Evolutionary conservation across 2,888 invertebrate species (phyloP).

Genomic region (Eutolmus rufibarbis): DNA sequence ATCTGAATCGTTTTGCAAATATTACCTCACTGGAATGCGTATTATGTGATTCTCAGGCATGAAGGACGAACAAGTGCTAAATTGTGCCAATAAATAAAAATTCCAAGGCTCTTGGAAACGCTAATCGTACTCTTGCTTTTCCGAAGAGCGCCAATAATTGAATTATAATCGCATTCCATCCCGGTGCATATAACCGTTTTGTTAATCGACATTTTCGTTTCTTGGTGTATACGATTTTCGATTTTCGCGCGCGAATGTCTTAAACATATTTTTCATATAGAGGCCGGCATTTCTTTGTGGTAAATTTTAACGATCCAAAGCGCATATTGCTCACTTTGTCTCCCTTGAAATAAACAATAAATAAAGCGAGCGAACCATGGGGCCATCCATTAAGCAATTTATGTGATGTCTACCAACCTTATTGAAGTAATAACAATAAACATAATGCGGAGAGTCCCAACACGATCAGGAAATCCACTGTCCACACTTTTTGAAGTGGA

Average conservation of each 20-base stretch:
- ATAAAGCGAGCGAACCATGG: neutral
- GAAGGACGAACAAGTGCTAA: neutral
- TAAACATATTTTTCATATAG: neutral
- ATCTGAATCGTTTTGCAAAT: neutral
- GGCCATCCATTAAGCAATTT: slow-evolving; percentile 13
- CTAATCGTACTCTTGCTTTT: neutral
- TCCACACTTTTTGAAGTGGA: neutral
- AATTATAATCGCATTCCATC: neutral
- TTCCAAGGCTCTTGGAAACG: neutral
- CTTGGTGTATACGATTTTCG: neutral
- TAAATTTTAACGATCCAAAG: neutral
- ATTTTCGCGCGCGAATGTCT: neutral
- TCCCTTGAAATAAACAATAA: neutral
- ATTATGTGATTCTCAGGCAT: neutral
- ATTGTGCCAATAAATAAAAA: neutral
- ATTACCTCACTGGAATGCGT: neutral
- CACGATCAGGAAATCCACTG: slow-evolving; percentile 19
- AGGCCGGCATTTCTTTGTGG: neutral
- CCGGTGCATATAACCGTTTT: neutral
- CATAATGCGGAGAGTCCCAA: slow-evolving; percentile 6
- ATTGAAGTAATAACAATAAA: slow-evolving; percentile 31
- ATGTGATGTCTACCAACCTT: slow-evolving; percentile 27
- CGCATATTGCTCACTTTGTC: neutral
- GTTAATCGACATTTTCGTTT: neutral
- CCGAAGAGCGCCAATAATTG: neutral